phyloP scores from a whole-genome alignment of 2,113 vertebrate genomes.

The Peromyscus maniculatus region DNA sequence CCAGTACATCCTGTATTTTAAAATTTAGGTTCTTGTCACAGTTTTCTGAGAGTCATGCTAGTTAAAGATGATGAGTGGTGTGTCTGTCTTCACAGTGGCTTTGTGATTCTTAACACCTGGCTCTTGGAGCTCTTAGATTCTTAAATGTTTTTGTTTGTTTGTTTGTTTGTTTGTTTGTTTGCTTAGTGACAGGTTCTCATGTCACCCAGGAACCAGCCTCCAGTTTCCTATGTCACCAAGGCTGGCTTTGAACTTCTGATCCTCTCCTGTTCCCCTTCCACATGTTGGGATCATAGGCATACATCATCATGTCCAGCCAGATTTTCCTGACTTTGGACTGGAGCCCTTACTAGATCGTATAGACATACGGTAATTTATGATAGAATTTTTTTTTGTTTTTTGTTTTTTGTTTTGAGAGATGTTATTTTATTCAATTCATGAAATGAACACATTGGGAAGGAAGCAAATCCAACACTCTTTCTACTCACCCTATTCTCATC shows the following conservation, averaged over 20 bases:
- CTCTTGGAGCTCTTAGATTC: not conserved
- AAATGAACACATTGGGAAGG: not conserved
- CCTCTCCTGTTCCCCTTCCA: not conserved
- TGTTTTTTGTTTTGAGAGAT: not conserved
- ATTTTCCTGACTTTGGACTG: conserved; percentile 7
- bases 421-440: not conserved
- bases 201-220: not conserved
- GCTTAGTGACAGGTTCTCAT: not conserved
- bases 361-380: not conserved
- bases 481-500: not conserved
- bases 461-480: not conserved
- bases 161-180: not conserved
- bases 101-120: not conserved
- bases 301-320: not conserved
- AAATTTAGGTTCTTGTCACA: conserved; percentile 71
- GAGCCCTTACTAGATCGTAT: not conserved
- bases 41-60: conserved; percentile 65
- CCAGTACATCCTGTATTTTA: conserved; percentile 71
- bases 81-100: not conserved
- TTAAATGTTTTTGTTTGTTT: not conserved
- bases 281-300: not conserved
- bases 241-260: not conserved
- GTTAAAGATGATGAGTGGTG: conserved; percentile 36
- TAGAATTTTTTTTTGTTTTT: not conserved
- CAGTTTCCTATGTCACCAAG: not conserved